Evolutionary conservation across 2,797 vertebrate genomes (phyloP), one percentile per base, ranked within the genome.

Genomic region (Tauraco hartlaubi): DNA sequence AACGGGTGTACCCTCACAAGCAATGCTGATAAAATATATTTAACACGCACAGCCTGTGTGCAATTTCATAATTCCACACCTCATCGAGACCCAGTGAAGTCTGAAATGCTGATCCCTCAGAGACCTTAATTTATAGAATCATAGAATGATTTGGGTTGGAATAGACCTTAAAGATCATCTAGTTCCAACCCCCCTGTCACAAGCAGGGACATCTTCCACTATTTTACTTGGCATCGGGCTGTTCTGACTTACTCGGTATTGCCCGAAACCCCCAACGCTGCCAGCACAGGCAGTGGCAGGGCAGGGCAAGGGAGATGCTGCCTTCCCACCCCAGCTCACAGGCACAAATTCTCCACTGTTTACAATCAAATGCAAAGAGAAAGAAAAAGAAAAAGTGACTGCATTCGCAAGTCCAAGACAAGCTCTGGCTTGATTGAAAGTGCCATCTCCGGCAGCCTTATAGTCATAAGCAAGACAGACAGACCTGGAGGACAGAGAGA

Each of bases 11-110:
- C 21, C 0, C 0, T 41, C 39, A 15, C 1, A 0, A 19, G 15
- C 73, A 52, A 7, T 0, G 0, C 15, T 9, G 51, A 51, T 43
- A 49, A 61, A 75, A 64, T 2, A 26, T 0, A 28, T 0, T 3
- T 3, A 28, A 64, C 0, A 0, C n/a, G 6, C 44, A 44, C 13
- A 67, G 56, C 35, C 35, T 10, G 44, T 21, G 28, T 5, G 44
- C 25, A 11, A 7, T 26, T 44, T 11, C 2, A 0, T 21, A 41
- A 68, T 54, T 67, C 79, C 62, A 5, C 16, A 44, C 58, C 26
- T 37, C 66, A 29, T 7, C 0, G 2, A 79, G 33, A 35, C 13
- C 9, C 0, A 0, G 12, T 3, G 35, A 81, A 80, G 46, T 18
- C 80, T 76, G 48, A 84, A 78, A 68, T 17, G 22, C 51, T 49